Percentiles rank a stretch among this genome's conserved stretches.
Evolutionary conservation across 2,888 invertebrate genomes (phyloP).

Genomic region (Drosophila meridiana): DNA sequence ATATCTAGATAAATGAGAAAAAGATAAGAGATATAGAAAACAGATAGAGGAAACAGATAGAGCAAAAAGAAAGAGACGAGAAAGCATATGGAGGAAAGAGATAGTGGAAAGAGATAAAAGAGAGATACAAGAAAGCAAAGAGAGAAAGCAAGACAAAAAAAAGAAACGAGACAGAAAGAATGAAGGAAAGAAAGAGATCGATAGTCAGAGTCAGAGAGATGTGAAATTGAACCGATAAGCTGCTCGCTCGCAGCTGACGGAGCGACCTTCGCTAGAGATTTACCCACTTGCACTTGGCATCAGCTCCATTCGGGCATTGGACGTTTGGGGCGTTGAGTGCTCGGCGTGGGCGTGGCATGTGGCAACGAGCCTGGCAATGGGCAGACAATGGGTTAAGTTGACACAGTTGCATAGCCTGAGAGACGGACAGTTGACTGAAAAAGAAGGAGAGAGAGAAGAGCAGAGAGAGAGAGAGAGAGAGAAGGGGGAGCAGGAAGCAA

Average conservation of each 20-base stretch:
- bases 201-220: not conserved
- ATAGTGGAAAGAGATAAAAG: too few species aligned
- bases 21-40: too few species aligned
- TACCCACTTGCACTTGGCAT: slow-evolving; percentile 38
- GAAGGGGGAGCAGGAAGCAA: slow-evolving; percentile 15
- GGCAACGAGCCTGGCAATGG: slow-evolving; percentile 41
- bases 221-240: too few species aligned
- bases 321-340: not conserved
- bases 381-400: slow-evolving; percentile 64
- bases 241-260: not conserved
- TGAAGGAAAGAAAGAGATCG: too few species aligned
- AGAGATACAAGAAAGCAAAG: too few species aligned
- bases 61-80: too few species aligned
- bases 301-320: not conserved
- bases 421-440: not conserved
- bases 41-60: too few species aligned
- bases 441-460: not conserved
- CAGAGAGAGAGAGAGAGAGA: not conserved
- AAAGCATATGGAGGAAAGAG: too few species aligned
- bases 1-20: too few species aligned
- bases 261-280: slow-evolving; percentile 13
- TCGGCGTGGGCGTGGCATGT: not conserved
- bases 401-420: slow-evolving; percentile 53
- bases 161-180: not conserved
- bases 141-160: not conserved